Base-by-base conservation (phyloP, 2,797 vertebrate species). In the Vipera ursinii region DNA sequence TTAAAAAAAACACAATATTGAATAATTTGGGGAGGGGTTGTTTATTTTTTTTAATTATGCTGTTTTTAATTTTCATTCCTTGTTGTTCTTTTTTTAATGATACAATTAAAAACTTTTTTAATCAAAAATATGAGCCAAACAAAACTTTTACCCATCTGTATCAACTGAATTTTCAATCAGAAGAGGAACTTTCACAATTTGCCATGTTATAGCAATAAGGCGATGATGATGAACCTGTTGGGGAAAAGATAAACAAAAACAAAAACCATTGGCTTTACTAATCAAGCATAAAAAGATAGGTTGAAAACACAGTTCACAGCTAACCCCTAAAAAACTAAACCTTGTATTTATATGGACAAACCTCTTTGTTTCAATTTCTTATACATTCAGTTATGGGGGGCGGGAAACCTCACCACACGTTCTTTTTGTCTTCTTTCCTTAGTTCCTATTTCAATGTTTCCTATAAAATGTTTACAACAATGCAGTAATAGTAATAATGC, bases 61-160 rank as follows among this genome's bases (percentile, higher is more conserved):
- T 82, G 15, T 82, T 82, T 82, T 82, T 48, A 82, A 82, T 82
- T 82, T 82, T 82, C 73, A 82, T 82, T 82, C 20, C 44, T 82
- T 44, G 1, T 10, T 82, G 20, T 48, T 82, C 38, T 44, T 82
- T 82, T 82, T 82, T 82, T 82, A 82, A 82, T 82, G 73, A 82
- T 82, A 82, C 20, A 82, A 48, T 82, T 82, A 82, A 48, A 82
- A 82, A 82, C 20, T 9, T 82, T 78, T 82, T 24, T 12, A 78
- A 24, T 48, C 73, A 82, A 82, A 53, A 82, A 82, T 24, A 82
- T 82, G 38, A 82, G 73, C 38, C 73, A 48, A 82, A 82, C 73
- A 82, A 82, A 82, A 82, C 1, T 24, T 82, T 82, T 24, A 48
- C 38, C 8, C 73, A 48, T 78, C 20, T 44, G 38, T 20, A 78